Conservation (phyloP, 2,888 invertebrate genomes). For the Tetragonisca angustula region DNA sequence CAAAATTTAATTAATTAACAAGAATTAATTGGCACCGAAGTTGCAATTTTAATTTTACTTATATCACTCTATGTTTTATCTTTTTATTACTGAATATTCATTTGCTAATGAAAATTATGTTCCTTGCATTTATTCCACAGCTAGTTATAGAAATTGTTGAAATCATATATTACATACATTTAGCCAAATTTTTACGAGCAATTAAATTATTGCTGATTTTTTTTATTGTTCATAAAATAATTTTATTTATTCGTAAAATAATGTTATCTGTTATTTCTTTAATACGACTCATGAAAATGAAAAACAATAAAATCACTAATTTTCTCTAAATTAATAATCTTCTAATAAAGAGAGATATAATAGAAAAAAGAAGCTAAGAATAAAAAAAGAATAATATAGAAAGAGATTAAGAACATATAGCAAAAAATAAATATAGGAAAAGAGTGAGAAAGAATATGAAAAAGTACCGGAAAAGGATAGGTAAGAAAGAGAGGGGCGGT, state of each 20-base stretch:
- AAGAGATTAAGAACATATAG: constrained; percentile 5
- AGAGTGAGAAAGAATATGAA: constrained; percentile 34
- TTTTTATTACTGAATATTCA: constrained; percentile 18
- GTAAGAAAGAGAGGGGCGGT: constrained; percentile 45
- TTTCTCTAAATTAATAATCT: background rate
- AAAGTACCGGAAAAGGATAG: constrained; percentile 59
- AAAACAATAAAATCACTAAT: constrained; percentile 19
- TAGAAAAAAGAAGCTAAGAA: constrained; percentile 20
- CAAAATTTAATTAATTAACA: no score
- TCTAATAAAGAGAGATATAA: constrained; percentile 1
- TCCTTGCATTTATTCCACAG: background rate
- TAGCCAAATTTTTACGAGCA: constrained; percentile 12
- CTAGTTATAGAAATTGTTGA: background rate
- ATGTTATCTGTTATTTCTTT: constrained; percentile 16
- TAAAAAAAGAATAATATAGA: constrained; percentile 6
- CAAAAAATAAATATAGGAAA: constrained; percentile 24
- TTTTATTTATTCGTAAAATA: background rate
- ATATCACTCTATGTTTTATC: background rate
- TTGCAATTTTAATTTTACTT: background rate
- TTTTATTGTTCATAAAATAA: constrained; percentile 3
- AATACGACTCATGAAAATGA: background rate
- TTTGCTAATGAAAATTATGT: constrained; percentile 2
- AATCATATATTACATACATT: background rate
- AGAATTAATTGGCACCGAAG: background rate
- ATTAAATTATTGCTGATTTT: constrained; percentile 13